These are phyloP conservation scores for Metallyticus violacea DNA, from an alignment of 2,888 invertebrate genomes.

Conservation along the genomic window DNA sequence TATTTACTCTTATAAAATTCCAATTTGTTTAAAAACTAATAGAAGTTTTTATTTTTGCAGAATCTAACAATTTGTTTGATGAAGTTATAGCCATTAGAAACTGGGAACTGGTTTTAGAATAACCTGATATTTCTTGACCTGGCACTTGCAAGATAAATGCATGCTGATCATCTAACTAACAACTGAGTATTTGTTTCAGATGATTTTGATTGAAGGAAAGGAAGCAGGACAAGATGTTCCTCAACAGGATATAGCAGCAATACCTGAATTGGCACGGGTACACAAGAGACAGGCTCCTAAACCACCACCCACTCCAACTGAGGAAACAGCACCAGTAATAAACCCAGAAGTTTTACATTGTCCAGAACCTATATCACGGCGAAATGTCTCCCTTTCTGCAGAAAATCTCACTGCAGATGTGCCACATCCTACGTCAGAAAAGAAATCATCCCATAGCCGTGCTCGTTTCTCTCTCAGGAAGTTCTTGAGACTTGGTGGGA, in stretches of 20 bases:
- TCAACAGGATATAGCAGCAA: neutral
- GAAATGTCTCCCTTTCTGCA: slow-evolving; percentile 70
- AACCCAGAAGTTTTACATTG: slow-evolving; percentile 39
- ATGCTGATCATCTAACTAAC: too few relatives aligned
- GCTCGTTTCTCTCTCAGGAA: slow-evolving; percentile 79
- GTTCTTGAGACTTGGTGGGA: slow-evolving; percentile 73
- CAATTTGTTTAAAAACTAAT: too few relatives aligned
- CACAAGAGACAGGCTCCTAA: slow-evolving; percentile 73
- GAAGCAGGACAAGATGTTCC: neutral
- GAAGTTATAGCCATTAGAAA: too few relatives aligned
- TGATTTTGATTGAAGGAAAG: neutral
- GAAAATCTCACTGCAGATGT: slow-evolving; percentile 57
- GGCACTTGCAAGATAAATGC: too few relatives aligned
- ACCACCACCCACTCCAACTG: slow-evolving; percentile 58
- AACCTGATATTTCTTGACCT: too few relatives aligned
- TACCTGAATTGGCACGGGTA: neutral
- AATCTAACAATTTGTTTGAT: too few relatives aligned
- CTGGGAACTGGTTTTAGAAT: too few relatives aligned
- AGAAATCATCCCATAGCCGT: slow-evolving; percentile 63
- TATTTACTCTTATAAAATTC: too few relatives aligned
- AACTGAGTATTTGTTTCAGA: neutral
- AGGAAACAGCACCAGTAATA: slow-evolving; percentile 49
- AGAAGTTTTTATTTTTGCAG: too few relatives aligned
- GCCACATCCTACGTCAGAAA: slow-evolving; percentile 44
- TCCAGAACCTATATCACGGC: slow-evolving; percentile 67